Conservation (phyloP, 2,888 invertebrate genomes). For the Apodemia hepburni region DNA sequence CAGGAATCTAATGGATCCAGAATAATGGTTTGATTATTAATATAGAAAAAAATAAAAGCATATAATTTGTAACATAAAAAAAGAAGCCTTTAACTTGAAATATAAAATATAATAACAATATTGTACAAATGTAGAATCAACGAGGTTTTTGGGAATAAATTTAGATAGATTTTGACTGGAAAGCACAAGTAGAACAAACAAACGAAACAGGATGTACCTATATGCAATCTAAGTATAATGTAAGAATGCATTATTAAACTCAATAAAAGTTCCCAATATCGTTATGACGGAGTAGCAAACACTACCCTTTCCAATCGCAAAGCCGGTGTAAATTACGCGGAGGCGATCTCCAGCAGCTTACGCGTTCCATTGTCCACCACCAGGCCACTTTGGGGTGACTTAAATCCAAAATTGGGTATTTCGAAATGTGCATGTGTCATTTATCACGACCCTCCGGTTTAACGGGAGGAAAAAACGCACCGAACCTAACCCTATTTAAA, state of each 20-base stretch:
- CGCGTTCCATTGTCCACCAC: conserved; percentile 63
- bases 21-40: no score
- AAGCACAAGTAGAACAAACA: not conserved
- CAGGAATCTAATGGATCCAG: no score
- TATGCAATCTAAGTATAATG: conserved; percentile 31
- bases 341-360: conserved; percentile 44
- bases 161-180: no score
- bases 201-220: not conserved
- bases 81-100: no score
- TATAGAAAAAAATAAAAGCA: no score
- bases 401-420: conserved; percentile 82
- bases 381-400: conserved; percentile 80
- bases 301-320: conserved; percentile 47
- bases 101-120: no score
- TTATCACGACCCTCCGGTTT: conserved; percentile 73
- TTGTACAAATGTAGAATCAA: no score
- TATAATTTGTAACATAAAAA: no score
- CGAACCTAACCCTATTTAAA: conserved; percentile 74
- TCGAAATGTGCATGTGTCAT: conserved; percentile 81
- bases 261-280: conserved; percentile 61
- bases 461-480: conserved; percentile 55
- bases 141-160: no score
- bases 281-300: conserved; percentile 45
- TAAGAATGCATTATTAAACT: conserved; percentile 70
- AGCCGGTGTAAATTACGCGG: conserved; percentile 65